Percentiles rank a stretch among this genome's conserved stretches.
Evolutionary conservation across 2,888 invertebrate genomes (phyloP).

Genomic region (Drosophila anomelani): DNA sequence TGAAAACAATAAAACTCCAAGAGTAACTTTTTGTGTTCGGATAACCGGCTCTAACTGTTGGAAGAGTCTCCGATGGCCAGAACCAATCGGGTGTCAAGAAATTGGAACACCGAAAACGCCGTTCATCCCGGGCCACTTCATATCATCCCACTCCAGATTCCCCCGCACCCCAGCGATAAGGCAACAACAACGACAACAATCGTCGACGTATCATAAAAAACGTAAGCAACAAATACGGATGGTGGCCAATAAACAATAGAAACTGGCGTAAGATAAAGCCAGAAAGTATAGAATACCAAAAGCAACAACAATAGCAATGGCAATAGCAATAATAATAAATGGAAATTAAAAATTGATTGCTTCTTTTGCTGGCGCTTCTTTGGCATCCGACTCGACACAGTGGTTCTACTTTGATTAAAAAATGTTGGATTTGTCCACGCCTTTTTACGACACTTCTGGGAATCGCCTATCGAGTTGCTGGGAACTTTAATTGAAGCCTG

Average conservation of each 20-base stretch:
- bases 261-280: slow-evolving; percentile 42
- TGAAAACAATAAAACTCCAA: slow-evolving; percentile 35
- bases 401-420: slow-evolving; percentile 44
- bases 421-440: neutral
- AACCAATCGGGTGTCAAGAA: slow-evolving; percentile 46
- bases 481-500: slow-evolving; percentile 1
- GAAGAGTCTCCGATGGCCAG: slow-evolving; percentile 29
- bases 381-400: slow-evolving; percentile 57
- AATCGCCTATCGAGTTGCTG: slow-evolving; percentile 1
- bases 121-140: slow-evolving; percentile 19
- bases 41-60: slow-evolving; percentile 36
- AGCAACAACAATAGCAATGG: slow-evolving; percentile 39
- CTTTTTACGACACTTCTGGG: slow-evolving; percentile 6
- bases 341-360: slow-evolving; percentile 71
- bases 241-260: slow-evolving; percentile 50
- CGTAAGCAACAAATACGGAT: slow-evolving; percentile 32
- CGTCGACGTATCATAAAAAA: slow-evolving; percentile 41
- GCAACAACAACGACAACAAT: slow-evolving; percentile 15
- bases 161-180: slow-evolving; percentile 28
- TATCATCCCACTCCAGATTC: slow-evolving; percentile 11
- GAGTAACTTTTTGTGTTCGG: slow-evolving; percentile 33
- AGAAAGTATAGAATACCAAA: slow-evolving; percentile 9
- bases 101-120: slow-evolving; percentile 47
- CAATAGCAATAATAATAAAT: slow-evolving; percentile 52
- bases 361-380: slow-evolving; percentile 62